Evolutionary conservation across 2,888 invertebrate species (phyloP).

Genomic region (Spodoptera picta): DNA sequence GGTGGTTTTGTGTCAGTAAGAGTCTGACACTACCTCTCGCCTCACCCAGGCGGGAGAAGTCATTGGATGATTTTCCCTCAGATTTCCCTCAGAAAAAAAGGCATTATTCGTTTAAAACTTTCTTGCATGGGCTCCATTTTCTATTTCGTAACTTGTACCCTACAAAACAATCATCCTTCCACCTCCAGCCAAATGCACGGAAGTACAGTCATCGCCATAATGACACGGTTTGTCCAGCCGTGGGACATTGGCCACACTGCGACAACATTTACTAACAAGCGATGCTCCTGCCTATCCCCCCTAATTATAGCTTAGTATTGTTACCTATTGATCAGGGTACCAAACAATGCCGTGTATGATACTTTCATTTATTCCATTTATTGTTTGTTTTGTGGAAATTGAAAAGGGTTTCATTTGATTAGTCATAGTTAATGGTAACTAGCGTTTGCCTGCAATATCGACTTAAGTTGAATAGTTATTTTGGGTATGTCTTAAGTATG

Average conservation of each 20-base stretch:
- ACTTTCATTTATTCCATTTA: constrained; percentile 12
- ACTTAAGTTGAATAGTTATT: too few species aligned
- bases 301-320: constrained; percentile 41
- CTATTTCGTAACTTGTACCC: background rate
- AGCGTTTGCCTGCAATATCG: too few species aligned
- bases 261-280: constrained; percentile 56
- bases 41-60: too few species aligned
- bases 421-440: too few species aligned
- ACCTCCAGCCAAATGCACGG: constrained; percentile 5
- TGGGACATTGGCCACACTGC: constrained; percentile 48
- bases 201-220: constrained; percentile 30
- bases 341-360: constrained; percentile 11
- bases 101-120: too few species aligned
- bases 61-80: too few species aligned
- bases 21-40: too few species aligned
- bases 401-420: too few species aligned
- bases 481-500: too few species aligned
- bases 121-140: background rate
- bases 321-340: constrained; percentile 43
- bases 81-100: too few species aligned
- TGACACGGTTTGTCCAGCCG: constrained; percentile 29
- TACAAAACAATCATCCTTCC: background rate
- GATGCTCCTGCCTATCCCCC: constrained; percentile 19
- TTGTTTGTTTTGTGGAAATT: background rate
- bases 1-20: too few species aligned